Percentiles rank a stretch among this genome's conserved stretches.
phyloP scores from a whole-genome alignment of 2,113 vertebrate genomes.

The Rattus rattus region DNA sequence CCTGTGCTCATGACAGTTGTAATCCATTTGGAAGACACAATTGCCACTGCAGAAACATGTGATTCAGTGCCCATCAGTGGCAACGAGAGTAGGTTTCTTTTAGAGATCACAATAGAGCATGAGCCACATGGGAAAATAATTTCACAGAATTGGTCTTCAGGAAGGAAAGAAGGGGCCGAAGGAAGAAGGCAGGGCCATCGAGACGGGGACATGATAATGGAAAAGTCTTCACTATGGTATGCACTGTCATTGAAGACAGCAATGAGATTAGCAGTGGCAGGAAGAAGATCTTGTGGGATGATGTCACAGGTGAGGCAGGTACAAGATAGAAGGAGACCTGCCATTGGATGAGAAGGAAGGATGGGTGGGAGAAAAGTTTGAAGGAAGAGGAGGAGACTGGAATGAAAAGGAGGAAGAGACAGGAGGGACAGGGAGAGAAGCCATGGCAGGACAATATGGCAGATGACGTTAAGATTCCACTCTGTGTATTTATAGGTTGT shows the following conservation, averaged over 20 bases:
- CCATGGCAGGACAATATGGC: too few species aligned
- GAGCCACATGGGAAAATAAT: neutral
- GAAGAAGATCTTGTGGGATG: neutral
- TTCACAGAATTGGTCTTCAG: slow-evolving; percentile 8
- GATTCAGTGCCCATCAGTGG: neutral
- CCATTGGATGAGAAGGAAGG: too few species aligned
- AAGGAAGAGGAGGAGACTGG: too few species aligned
- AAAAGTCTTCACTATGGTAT: neutral
- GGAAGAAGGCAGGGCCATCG: neutral
- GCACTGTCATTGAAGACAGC: neutral
- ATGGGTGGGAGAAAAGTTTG: too few species aligned
- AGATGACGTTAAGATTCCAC: too few species aligned
- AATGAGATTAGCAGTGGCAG: neutral
- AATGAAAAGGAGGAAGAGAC: too few species aligned
- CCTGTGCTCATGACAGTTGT: neutral
- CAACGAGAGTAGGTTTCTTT: slow-evolving; percentile 26
- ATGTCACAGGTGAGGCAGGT: too few species aligned
- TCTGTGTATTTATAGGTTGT: too few species aligned
- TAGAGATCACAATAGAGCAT: neutral
- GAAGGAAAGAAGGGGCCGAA: neutral
- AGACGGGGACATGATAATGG: neutral
- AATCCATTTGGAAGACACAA: neutral
- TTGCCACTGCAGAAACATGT: neutral
- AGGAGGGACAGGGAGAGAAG: too few species aligned
- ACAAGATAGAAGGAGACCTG: too few species aligned